A percentile compares a stretch with the other conserved stretches of the same genome.
phyloP scores from a whole-genome alignment of 2,888 invertebrate genomes.

The Heliconius erato region DNA sequence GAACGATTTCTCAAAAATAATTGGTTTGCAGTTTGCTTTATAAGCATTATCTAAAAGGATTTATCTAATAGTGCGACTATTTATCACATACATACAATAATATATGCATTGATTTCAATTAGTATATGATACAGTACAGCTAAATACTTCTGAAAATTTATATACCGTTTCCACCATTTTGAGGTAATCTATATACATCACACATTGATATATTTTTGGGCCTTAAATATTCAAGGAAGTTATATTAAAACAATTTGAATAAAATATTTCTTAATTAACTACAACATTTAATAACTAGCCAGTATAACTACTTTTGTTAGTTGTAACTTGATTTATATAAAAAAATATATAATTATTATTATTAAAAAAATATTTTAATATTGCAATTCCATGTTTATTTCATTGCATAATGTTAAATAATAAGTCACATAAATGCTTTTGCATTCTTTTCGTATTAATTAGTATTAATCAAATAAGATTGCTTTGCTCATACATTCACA shows the following conservation, averaged over 20 bases:
- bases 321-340: constrained; percentile 46
- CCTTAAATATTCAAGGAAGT: constrained; percentile 32
- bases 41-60: constrained; percentile 58
- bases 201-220: constrained; percentile 42
- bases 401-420: neutral
- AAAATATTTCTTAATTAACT: constrained; percentile 42
- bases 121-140: constrained; percentile 22
- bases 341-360: neutral
- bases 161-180: constrained; percentile 32
- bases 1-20: constrained; percentile 67
- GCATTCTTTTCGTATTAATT: neutral
- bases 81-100: constrained; percentile 37
- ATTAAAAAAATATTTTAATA: neutral
- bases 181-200: constrained; percentile 47
- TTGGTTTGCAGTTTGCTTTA: constrained; percentile 63
- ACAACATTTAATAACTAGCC: constrained; percentile 45
- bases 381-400: neutral
- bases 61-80: constrained; percentile 42
- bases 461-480: too few relatives aligned
- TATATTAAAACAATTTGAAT: constrained; percentile 39
- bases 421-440: neutral
- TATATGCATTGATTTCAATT: constrained; percentile 41
- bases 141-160: constrained; percentile 38
- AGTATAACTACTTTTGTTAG: constrained; percentile 30
- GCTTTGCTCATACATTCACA: too few relatives aligned